phyloP scores from a whole-genome alignment of 2,888 invertebrate genomes.

The Branchellion lobata region DNA sequence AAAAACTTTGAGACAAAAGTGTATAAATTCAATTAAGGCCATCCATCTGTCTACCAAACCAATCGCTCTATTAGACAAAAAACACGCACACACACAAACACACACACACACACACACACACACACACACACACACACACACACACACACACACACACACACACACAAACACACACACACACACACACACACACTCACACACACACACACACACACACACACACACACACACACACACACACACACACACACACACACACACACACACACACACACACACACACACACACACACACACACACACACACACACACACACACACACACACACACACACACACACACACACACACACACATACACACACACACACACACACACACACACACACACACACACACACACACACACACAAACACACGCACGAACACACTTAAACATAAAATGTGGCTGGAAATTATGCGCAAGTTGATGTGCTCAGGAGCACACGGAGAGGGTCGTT shows the following conservation, averaged over 20 bases:
- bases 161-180: conserved; percentile 13
- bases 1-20: too few relatives aligned
- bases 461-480: too few relatives aligned
- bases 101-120: conserved; percentile 18
- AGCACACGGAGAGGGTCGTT: too few relatives aligned
- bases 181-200: conserved; percentile 16
- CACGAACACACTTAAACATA: too few relatives aligned
- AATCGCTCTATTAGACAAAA: neutral
- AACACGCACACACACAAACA: conserved; percentile 2
- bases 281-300: conserved; percentile 15
- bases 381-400: conserved; percentile 18
- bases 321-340: conserved; percentile 18
- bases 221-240: conserved; percentile 23
- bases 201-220: conserved; percentile 25
- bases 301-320: conserved; percentile 18
- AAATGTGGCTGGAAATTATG: too few relatives aligned
- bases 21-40: too few relatives aligned
- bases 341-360: conserved; percentile 17
- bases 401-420: too few relatives aligned
- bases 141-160: conserved; percentile 21
- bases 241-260: conserved; percentile 25
- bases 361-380: conserved; percentile 18
- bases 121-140: conserved; percentile 23
- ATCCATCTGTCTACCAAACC: too few relatives aligned
- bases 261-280: conserved; percentile 21